Percentiles rank a stretch among this genome's conserved stretches.
Conservation (phyloP, 2,888 invertebrate genomes). For the Chaetogeoica ovagalla region DNA sequence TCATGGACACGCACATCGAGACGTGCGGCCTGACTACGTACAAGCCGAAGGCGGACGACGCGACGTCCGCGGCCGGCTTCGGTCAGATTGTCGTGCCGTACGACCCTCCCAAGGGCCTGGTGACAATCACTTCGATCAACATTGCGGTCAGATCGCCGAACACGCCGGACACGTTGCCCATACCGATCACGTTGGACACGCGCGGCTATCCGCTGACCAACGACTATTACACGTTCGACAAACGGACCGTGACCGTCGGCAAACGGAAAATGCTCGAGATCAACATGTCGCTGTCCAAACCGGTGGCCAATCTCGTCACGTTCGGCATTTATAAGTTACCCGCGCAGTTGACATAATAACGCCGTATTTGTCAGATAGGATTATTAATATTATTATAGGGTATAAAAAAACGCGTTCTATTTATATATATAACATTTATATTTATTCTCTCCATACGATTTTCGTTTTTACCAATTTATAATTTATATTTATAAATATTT, state of each 20-base stretch:
- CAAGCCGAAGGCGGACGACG: neutral
- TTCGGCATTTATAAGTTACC: slow-evolving; percentile 57
- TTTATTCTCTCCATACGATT: no score
- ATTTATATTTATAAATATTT: no score
- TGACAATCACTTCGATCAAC: slow-evolving; percentile 55
- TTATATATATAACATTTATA: no score
- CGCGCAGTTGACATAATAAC: no score
- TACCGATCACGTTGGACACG: slow-evolving; percentile 56
- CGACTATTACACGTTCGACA: slow-evolving; percentile 55
- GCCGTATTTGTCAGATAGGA: no score
- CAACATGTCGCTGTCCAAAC: slow-evolving; percentile 54
- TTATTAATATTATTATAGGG: no score
- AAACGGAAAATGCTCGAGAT: slow-evolving; percentile 53
- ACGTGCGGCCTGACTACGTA: slow-evolving; percentile 58
- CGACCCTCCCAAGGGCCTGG: slow-evolving; percentile 53
- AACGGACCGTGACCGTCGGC: slow-evolving; percentile 49
- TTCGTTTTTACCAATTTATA: no score
- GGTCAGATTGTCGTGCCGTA: slow-evolving; percentile 54
- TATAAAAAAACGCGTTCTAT: no score
- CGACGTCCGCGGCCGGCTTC: slow-evolving; percentile 57
- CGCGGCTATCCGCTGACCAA: slow-evolving; percentile 55
- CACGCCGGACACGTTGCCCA: slow-evolving; percentile 54
- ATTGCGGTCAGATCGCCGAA: slow-evolving; percentile 56
- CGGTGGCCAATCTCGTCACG: slow-evolving; percentile 56
- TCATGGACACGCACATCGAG: slow-evolving; percentile 56